Evolutionary conservation across 2,888 invertebrate species (phyloP), one percentile per base, ranked within the genome.

Genomic region (Platerodrilus igneus): DNA sequence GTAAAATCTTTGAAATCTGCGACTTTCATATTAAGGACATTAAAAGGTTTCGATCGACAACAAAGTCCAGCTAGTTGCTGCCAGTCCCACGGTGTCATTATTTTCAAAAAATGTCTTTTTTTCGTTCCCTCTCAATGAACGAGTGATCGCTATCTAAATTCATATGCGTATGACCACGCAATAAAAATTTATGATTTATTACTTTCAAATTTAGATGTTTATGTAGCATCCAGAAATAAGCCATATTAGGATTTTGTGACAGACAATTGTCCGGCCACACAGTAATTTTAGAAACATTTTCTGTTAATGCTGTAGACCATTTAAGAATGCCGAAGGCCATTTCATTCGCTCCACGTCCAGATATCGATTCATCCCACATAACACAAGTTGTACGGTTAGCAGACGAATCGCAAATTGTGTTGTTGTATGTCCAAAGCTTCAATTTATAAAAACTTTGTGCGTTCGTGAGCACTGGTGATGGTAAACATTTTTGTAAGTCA

Each of bases 41-140:
- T 25, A 17, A 35, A 35, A 26, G 25, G 5, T 17, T 35, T 35
- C 17, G 26, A 23, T 14, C 28, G 22, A 17, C 29, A 28, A 18
- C 23, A 18, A n/a, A 30, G 13, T 22, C 28, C 28, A 7, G 52
- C 47, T 22, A 52, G 27, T 30, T 52, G 50, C 40, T 45, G 47
- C 50, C 51, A 53, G 48, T 53, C 48, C 45, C 49, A 41, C 23
- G 49, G 51, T 19, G 43, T 38, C 38, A 49, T 48, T 25, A 49
- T 49, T 39, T 48, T 41, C 41, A 47, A 43, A 18, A 19, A 11
- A 33, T 13, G 16, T 11, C 5, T 34, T 22, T 26, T n/a, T 41
- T 45, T 27, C 31, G 27, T 31, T 47, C 35, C 26, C 34, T 37
- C 18, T 45, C 44, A 19, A 47, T 47, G 4, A 41, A 16, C 4